phyloP scores from a whole-genome alignment of 2,113 vertebrate genomes.

The Elgaria multicarinata region DNA sequence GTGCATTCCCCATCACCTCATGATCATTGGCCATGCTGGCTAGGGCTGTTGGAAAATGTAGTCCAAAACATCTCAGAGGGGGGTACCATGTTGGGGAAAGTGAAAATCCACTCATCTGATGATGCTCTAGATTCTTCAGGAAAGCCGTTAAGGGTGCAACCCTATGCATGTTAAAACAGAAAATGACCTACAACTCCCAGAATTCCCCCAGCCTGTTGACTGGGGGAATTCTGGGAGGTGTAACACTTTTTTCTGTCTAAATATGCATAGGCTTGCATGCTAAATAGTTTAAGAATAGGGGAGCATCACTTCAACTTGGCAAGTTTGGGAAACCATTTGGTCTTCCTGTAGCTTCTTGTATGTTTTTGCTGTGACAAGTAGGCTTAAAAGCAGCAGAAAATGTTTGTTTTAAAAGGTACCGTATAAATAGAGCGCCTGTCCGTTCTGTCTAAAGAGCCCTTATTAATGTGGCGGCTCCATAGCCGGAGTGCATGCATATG shows the following conservation, averaged over 20 bases:
- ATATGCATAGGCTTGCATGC: no score
- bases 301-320: not conserved
- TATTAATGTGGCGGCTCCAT: slow-evolving; percentile 51
- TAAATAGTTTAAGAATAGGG: not conserved
- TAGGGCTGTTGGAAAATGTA: no score
- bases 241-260: no score
- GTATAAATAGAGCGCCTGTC: slow-evolving; percentile 54
- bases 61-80: no score
- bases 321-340: not conserved
- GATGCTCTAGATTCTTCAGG: no score
- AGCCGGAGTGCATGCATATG: slow-evolving; percentile 61
- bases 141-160: not conserved
- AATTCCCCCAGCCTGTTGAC: no score
- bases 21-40: no score
- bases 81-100: not conserved
- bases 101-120: no score
- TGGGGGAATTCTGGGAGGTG: no score
- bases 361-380: slow-evolving; percentile 1
- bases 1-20: no score
- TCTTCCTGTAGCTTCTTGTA: not conserved
- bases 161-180: no score
- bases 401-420: slow-evolving; percentile 53
- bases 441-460: slow-evolving; percentile 52
- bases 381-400: slow-evolving; percentile 58
- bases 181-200: no score